A percentile compares a stretch with the other conserved stretches of the same genome.
These are phyloP conservation scores for Serilophus lunatus DNA, from an alignment of 2,113 vertebrate genomes.

Conservation along the genomic window DNA sequence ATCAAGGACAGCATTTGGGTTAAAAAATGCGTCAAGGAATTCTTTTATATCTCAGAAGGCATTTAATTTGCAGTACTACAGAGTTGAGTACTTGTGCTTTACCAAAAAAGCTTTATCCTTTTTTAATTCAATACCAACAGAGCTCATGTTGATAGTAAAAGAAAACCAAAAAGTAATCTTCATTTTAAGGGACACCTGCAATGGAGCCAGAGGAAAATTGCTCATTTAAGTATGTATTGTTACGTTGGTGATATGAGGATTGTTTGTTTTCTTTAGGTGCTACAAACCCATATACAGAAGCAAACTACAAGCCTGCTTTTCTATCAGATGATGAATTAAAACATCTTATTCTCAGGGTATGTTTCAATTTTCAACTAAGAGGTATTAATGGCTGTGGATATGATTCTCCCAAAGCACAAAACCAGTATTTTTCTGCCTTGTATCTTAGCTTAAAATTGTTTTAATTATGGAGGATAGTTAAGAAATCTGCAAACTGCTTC, in stretches of 20 bases:
- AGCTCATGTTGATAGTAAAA: neutral
- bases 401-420: neutral
- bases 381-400: neutral
- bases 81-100: neutral
- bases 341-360: slow-evolving; percentile 95
- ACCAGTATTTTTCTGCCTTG: neutral
- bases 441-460: neutral
- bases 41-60: neutral
- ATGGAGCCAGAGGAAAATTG: neutral
- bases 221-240: neutral
- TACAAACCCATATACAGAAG: slow-evolving; percentile 95
- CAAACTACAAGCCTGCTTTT: slow-evolving; percentile 98
- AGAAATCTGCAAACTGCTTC: neutral
- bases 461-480: neutral
- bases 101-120: neutral
- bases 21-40: neutral
- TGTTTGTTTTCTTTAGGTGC: slow-evolving; percentile 78
- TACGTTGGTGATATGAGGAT: neutral
- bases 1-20: neutral
- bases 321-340: slow-evolving; percentile 97
- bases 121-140: neutral
- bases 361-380: slow-evolving; percentile 48
- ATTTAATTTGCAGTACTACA: neutral
- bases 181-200: neutral
- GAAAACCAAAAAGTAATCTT: neutral